Evolutionary conservation across 2,888 invertebrate genomes (phyloP).

Genomic region (Acleris cristana): DNA sequence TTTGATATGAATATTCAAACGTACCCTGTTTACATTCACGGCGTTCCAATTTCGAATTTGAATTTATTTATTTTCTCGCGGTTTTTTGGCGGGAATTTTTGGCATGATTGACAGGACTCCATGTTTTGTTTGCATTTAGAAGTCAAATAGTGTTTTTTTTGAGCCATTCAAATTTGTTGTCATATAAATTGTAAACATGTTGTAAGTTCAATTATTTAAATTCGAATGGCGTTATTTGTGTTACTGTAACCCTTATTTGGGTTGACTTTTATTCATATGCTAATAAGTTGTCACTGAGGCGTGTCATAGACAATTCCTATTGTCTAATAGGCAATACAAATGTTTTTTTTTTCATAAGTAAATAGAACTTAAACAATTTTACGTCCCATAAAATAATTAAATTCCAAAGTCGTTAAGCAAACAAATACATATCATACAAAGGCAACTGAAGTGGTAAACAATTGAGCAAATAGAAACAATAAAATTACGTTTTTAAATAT

Average conservation of each 20-base stretch:
- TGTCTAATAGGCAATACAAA: constrained; percentile 6
- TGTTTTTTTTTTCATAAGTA: neutral
- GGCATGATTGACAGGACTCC: constrained; percentile 51
- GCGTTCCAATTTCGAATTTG: constrained; percentile 82
- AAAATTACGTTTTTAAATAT: too few relatives aligned
- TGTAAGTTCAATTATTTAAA: constrained; percentile 24
- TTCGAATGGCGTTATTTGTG: constrained; percentile 29
- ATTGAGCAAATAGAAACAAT: too few relatives aligned
- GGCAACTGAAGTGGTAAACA: too few relatives aligned
- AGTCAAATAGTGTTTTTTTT: constrained; percentile 41
- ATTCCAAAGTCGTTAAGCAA: too few relatives aligned
- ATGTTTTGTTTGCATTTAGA: constrained; percentile 46
- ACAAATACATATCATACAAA: too few relatives aligned
- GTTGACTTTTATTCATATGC: constrained; percentile 33
- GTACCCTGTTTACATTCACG: constrained; percentile 80
- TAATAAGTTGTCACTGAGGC: constrained; percentile 23
- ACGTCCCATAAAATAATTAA: too few relatives aligned
- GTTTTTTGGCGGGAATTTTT: constrained; percentile 52
- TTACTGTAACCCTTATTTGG: constrained; percentile 25
- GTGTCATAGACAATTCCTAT: constrained; percentile 11
- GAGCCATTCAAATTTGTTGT: constrained; percentile 35
- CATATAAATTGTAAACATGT: constrained; percentile 26
- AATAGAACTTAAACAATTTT: neutral
- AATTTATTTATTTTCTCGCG: constrained; percentile 77
- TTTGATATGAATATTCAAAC: constrained; percentile 82